Conservation (phyloP, 2,113 vertebrate genomes). For the Phrynosoma blainvillii region DNA sequence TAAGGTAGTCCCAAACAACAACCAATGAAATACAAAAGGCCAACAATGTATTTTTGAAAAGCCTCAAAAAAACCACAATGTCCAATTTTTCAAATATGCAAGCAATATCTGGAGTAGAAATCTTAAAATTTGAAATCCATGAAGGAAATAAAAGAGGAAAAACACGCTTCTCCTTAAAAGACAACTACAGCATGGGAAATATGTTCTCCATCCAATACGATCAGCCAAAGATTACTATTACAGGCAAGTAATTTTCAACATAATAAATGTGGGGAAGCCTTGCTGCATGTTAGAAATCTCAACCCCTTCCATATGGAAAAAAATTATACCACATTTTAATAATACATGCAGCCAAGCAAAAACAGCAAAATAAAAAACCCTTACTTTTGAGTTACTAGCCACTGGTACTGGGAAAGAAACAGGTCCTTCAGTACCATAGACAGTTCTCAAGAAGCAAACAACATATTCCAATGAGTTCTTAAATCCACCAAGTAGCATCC, state of each 20-base stretch:
- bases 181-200: background rate
- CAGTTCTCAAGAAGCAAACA: background rate
- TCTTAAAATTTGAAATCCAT: background rate
- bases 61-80: background rate
- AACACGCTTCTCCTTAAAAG: background rate
- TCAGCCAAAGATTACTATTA: background rate
- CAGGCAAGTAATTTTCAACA: background rate
- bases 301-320: background rate
- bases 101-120: background rate
- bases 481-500: background rate
- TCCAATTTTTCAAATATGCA: background rate
- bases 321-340: background rate
- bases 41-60: background rate
- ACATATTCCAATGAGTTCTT: background rate
- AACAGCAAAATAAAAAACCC: background rate
- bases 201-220: background rate
- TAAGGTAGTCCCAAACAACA: background rate
- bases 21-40: background rate
- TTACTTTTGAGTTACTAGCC: background rate
- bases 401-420: background rate
- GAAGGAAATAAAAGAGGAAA: background rate
- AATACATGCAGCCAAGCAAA: background rate
- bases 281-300: background rate
- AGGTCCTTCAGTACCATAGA: background rate
- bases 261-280: background rate